These are phyloP conservation scores for Ennomos fuscantarius DNA, from an alignment of 2,888 invertebrate species.

Conservation along the genomic window DNA sequence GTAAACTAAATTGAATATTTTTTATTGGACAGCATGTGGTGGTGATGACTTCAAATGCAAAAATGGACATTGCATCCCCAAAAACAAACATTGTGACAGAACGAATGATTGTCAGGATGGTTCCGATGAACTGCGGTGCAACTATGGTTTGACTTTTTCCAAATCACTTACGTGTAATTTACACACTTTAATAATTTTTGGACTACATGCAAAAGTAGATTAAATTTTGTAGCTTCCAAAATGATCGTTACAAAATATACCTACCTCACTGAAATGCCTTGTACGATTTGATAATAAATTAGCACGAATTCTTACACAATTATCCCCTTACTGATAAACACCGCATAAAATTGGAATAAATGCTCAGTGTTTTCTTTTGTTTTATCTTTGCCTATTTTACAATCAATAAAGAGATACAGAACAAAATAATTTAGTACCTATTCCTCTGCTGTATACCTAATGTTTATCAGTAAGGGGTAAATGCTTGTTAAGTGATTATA, in stretches of 20 bases:
- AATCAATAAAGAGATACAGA: too few species aligned
- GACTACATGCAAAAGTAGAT: conserved; percentile 21
- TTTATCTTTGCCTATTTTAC: too few species aligned
- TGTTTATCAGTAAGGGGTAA: not conserved
- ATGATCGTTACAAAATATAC: conserved; percentile 15
- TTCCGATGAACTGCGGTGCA: conserved; percentile 85
- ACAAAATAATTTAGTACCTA: too few species aligned
- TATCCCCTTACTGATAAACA: too few species aligned
- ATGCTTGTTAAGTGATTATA: not conserved
- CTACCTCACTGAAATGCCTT: not conserved
- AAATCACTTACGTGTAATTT: conserved; percentile 40
- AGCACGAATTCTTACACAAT: too few species aligned
- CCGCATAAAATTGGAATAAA: too few species aligned
- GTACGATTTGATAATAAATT: too few species aligned
- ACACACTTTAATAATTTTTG: not conserved
- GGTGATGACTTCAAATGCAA: conserved; percentile 86
- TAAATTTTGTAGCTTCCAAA: conserved; percentile 16
- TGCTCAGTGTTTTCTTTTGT: too few species aligned
- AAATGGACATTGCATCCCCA: conserved; percentile 87
- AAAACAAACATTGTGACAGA: conserved; percentile 83
- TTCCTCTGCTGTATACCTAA: too few species aligned
- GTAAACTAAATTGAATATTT: conserved; percentile 44
- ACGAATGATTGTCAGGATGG: conserved; percentile 84
- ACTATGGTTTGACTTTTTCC: conserved; percentile 75
- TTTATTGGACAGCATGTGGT: conserved; percentile 85